phyloP scores from a whole-genome alignment of 2,888 invertebrate species.

The Cheilosia pagana region DNA sequence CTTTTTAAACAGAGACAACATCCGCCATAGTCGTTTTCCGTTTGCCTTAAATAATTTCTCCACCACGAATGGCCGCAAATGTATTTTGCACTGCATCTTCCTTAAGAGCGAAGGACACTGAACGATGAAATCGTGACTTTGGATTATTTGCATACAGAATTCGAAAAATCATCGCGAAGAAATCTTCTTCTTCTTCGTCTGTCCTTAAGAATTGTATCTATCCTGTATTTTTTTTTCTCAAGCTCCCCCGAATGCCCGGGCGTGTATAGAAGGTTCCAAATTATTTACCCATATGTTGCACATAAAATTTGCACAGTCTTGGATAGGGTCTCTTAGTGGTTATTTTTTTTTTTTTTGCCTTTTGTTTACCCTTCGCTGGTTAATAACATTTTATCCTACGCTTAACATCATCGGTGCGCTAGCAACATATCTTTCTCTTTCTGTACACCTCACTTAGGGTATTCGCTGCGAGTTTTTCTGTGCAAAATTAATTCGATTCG shows the following conservation, averaged over 20 bases:
- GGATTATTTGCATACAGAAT: slow-evolving; percentile 75
- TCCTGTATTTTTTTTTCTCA: slow-evolving; percentile 16
- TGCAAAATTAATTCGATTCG: slow-evolving; percentile 74
- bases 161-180: slow-evolving; percentile 73
- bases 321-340: background rate
- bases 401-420: slow-evolving; percentile 71
- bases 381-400: slow-evolving; percentile 75
- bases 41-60: slow-evolving; percentile 71
- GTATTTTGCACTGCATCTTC: slow-evolving; percentile 50
- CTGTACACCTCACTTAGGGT: slow-evolving; percentile 49
- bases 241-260: slow-evolving; percentile 12
- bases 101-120: slow-evolving; percentile 55
- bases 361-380: slow-evolving; percentile 55
- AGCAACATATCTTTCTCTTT: slow-evolving; percentile 55
- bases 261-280: slow-evolving; percentile 55
- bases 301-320: slow-evolving; percentile 52
- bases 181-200: slow-evolving; percentile 66
- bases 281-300: slow-evolving; percentile 73
- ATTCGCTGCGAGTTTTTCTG: slow-evolving; percentile 65
- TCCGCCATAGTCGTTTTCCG: slow-evolving; percentile 52
- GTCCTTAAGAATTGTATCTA: slow-evolving; percentile 52
- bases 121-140: slow-evolving; percentile 74
- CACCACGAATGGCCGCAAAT: slow-evolving; percentile 49
- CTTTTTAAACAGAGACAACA: slow-evolving; percentile 36
- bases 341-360: slow-evolving; percentile 6